Conservation (phyloP, 1,140 invertebrate genomes). For the Doryteuthis pealeii region DNA sequence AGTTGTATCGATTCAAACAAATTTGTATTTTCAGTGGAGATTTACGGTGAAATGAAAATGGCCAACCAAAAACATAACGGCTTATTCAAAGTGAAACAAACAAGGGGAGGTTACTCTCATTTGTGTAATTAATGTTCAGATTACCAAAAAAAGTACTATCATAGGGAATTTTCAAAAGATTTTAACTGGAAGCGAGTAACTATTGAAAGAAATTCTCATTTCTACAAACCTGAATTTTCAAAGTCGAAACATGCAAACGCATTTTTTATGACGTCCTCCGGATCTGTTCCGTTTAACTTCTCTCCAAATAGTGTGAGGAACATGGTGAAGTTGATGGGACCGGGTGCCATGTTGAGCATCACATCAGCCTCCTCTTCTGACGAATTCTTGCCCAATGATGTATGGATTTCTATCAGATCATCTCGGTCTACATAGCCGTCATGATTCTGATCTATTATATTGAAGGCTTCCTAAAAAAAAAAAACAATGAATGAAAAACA, state of each 20-base stretch:
- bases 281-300: constrained; percentile 67
- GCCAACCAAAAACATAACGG: too few species aligned
- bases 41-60: too few species aligned
- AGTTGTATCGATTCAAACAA: too few species aligned
- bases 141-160: too few species aligned
- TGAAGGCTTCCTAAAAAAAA: constrained; percentile 94
- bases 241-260: constrained; percentile 68
- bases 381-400: constrained; percentile 76
- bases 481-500: neutral
- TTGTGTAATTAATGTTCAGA: too few species aligned
- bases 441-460: constrained; percentile 93
- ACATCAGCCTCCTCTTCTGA: constrained; percentile 64
- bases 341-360: constrained; percentile 67
- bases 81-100: too few species aligned
- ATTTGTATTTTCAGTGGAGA: too few species aligned
- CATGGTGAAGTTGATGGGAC: constrained; percentile 71
- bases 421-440: constrained; percentile 99
- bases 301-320: constrained; percentile 69
- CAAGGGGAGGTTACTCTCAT: too few species aligned
- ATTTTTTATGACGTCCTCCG: constrained; percentile 67
- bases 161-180: too few species aligned
- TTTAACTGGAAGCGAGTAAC: too few species aligned
- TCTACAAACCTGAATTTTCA: constrained; percentile 58
- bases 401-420: constrained; percentile 97
- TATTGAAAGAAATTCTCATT: too few species aligned